Evolutionary conservation across 2,888 invertebrate species (phyloP).

Genomic region (Rhagium mordax): DNA sequence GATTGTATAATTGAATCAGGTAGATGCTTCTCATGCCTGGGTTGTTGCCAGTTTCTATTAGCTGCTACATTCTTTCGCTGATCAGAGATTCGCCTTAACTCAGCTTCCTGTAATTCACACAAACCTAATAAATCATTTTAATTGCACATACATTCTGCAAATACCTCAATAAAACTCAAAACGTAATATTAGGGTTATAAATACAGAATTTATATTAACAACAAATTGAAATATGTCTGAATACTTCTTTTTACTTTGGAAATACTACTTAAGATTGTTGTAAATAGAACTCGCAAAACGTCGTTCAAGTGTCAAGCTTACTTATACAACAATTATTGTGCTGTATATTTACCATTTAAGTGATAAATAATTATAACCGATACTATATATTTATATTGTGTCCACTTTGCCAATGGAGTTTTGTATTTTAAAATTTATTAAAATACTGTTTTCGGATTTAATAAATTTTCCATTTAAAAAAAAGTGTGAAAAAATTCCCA

Average conservation of each 20-base stretch:
- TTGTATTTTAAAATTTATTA: too few species aligned
- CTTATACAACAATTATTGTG: not conserved
- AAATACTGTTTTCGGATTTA: too few species aligned
- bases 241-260: not conserved
- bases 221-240: not conserved
- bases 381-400: too few species aligned
- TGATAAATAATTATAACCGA: not conserved
- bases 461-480: too few species aligned
- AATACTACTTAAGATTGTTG: not conserved
- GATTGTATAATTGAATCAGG: conserved; percentile 82
- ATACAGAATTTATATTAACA: conserved; percentile 3
- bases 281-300: not conserved
- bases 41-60: conserved; percentile 64
- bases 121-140: conserved; percentile 28
- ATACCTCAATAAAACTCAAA: conserved; percentile 15
- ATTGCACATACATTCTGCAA: conserved; percentile 10
- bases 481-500: too few species aligned
- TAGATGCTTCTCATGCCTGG: conserved; percentile 76
- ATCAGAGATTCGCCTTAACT: conserved; percentile 82
- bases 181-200: conserved; percentile 3
- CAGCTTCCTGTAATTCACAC: conserved; percentile 81
- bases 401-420: too few species aligned
- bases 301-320: not conserved
- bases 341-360: not conserved
- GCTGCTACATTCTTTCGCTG: conserved; percentile 70